phyloP scores from a whole-genome alignment of 2,888 invertebrate species.

The Masnerella sp. region DNA sequence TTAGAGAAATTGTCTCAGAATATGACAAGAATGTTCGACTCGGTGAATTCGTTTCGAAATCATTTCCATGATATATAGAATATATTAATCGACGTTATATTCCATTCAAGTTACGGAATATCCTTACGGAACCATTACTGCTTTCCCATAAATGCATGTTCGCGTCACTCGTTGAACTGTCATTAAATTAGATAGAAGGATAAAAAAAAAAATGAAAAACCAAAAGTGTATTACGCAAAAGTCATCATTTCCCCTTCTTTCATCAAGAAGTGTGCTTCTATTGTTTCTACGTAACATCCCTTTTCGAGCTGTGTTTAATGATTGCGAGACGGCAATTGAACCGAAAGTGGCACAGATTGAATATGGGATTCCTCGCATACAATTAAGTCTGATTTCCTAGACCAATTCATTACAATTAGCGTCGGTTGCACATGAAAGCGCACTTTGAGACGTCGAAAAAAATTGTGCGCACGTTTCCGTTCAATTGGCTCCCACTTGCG shows the following conservation, averaged over 20 bases:
- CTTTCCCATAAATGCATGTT: slow-evolving; percentile 40
- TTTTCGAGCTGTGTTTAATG: too few species aligned
- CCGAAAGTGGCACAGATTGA: slow-evolving; percentile 2
- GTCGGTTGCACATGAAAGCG: slow-evolving; percentile 21
- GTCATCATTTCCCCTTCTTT: too few species aligned
- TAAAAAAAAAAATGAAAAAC: too few species aligned
- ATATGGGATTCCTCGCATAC: slow-evolving; percentile 6
- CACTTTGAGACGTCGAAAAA: slow-evolving; percentile 15
- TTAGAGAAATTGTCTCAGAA: too few species aligned
- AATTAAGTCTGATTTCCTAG: slow-evolving; percentile 5
- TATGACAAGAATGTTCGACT: too few species aligned
- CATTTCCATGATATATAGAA: slow-evolving; percentile 27
- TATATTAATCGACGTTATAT: slow-evolving; percentile 32
- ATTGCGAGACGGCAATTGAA: neutral
- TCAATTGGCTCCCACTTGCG: neutral
- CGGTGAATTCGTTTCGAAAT: slow-evolving; percentile 6
- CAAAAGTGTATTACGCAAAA: too few species aligned
- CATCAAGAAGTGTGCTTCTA: too few species aligned
- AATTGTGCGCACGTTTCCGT: too few species aligned
- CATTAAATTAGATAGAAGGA: slow-evolving; percentile 18
- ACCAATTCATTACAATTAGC: slow-evolving; percentile 3
- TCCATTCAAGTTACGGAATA: slow-evolving; percentile 30
- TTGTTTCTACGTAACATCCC: too few species aligned
- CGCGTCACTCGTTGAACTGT: slow-evolving; percentile 41
- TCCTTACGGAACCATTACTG: slow-evolving; percentile 26